phyloP scores from a whole-genome alignment of 2,888 invertebrate species.

The Dasysyrphus albostriatus region DNA sequence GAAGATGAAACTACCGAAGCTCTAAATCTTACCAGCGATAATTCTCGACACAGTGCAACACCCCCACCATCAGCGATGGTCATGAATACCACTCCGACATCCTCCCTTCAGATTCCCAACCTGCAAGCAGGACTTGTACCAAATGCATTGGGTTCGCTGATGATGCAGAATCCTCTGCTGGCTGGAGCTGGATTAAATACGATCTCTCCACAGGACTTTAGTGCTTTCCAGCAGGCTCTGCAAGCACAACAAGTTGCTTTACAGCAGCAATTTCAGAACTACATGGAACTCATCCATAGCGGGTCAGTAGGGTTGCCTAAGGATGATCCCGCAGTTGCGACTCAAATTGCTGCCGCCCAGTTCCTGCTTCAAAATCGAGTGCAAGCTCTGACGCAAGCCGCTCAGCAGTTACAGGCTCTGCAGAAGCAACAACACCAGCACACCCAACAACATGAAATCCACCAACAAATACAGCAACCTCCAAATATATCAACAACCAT shows the following conservation, averaged over 20 bases:
- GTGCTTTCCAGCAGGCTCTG: constrained; percentile 81
- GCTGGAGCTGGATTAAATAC: constrained; percentile 77
- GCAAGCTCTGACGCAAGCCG: constrained; percentile 93
- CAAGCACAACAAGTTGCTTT: constrained; percentile 83
- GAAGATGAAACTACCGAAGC: constrained; percentile 81
- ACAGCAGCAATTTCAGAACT: constrained; percentile 83
- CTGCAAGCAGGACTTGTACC: constrained; percentile 72
- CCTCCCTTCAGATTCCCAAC: constrained; percentile 69
- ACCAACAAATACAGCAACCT: constrained; percentile 76
- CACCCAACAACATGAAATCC: constrained; percentile 53
- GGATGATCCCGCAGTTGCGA: constrained; percentile 81
- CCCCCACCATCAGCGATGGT: constrained; percentile 79
- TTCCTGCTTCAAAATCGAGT: constrained; percentile 90
- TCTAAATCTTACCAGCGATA: constrained; percentile 82
- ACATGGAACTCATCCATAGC: constrained; percentile 82
- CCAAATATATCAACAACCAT: constrained; percentile 72
- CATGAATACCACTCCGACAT: constrained; percentile 71
- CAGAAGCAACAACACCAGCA: constrained; percentile 86
- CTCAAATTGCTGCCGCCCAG: constrained; percentile 86
- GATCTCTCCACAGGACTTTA: constrained; percentile 81
- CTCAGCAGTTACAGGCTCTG: constrained; percentile 92
- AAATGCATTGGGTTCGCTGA: constrained; percentile 73
- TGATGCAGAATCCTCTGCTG: constrained; percentile 79
- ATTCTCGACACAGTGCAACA: constrained; percentile 81
- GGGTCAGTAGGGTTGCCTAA: constrained; percentile 80